These are phyloP conservation scores for Aphis craccivora DNA, from an alignment of 1,140 invertebrate species.

Conservation along the genomic window DNA sequence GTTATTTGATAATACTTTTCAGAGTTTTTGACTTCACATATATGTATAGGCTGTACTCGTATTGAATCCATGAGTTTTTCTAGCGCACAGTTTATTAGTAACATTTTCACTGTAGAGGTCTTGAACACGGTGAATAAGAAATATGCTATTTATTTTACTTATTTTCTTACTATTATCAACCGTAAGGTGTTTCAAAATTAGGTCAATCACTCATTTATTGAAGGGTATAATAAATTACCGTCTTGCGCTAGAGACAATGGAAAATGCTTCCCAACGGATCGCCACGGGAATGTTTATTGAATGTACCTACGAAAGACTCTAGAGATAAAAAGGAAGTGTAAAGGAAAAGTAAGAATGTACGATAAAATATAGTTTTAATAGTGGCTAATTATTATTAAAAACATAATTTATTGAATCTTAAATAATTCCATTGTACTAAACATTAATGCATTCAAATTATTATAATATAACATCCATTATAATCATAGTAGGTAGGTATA, in stretches of 20 bases:
- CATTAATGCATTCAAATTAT: neutral
- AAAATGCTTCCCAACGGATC: conserved; percentile 6
- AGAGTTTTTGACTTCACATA: neutral
- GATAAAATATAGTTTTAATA: neutral
- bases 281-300: neutral
- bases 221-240: neutral
- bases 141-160: neutral
- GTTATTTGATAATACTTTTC: neutral
- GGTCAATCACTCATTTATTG: conserved; percentile 5
- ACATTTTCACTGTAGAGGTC: neutral
- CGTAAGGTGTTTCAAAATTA: conserved; percentile 14
- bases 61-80: neutral
- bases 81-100: neutral
- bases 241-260: neutral
- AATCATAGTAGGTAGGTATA: too few relatives aligned
- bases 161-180: neutral
- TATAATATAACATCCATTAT: too few relatives aligned
- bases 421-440: neutral
- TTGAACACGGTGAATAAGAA: neutral
- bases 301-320: neutral
- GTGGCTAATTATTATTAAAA: neutral
- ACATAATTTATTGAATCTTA: neutral
- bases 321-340: neutral
- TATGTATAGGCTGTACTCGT: neutral
- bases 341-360: neutral